Base-by-base conservation (phyloP, 2,797 vertebrate genomes). In the Pelobates cultripes region DNA sequence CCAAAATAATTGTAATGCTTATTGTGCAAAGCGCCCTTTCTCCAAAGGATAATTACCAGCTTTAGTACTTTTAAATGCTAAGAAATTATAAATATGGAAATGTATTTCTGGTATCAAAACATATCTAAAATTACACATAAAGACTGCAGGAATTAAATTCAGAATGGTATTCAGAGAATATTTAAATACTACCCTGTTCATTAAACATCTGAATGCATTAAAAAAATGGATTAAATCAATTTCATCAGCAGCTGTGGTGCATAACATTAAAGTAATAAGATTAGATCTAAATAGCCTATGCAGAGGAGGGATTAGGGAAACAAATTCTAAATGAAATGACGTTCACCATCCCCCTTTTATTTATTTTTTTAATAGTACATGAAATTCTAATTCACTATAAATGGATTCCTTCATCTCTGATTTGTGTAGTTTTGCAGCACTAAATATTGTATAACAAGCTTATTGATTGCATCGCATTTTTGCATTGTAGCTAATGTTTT, bases 171-270 rank as follows among this genome's bases (percentile, higher is more conserved):
- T 89, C 81, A 60, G 84, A 53, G 72, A 70, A 82, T 85, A 85
- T 76, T 63, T 85, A 64, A 77, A 84, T 85, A 53, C 83, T 86
- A 45, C 43, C 15, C 40, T 8, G 28, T 85, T 88, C n/a, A 73
- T 87, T 86, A 87, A 87, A 83, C n/a, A 85, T 85, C n/a, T 85
- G 17, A 86, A 82, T 86, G n/a, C 28, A 57, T 85, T 42, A 70
- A 43, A 73, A 78, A 86, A 80, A 61, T 51, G 80, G 78, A 78
- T 85, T 79, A 84, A 81, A 83, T 87, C 79, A 86, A 83, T 86
- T 87, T 84, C 81, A 79, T 74, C 68, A 81, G 42, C 28, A 80
- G 85, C 78, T 86, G 40, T 78, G 61, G 28, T 85, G 69, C 45
- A 42, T 64, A 85, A 80, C 80, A 83, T 43, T 84, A 53, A 89